These are phyloP conservation scores for Cynodonichthys magdalenae DNA, from an alignment of 2,797 vertebrate species.

Conservation along the genomic window DNA sequence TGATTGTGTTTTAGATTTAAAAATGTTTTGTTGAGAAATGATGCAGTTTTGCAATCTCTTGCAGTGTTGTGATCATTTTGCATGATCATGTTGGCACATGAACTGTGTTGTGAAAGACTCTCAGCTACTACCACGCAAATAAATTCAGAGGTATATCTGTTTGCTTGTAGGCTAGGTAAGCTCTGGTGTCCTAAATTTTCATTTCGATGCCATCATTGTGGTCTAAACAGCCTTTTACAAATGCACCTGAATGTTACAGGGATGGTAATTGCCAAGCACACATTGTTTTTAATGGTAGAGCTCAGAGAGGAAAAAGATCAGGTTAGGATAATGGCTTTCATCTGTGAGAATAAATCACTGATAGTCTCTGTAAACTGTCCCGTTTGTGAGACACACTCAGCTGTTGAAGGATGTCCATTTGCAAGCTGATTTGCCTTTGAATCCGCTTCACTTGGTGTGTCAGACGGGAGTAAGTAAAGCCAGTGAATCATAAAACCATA, in stretches of 20 bases:
- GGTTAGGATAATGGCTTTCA: not conserved
- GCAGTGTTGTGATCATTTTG: no score
- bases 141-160: no score
- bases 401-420: conserved; percentile 27
- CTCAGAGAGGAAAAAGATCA: no score
- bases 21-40: no score
- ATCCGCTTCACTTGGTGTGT: conserved; percentile 1
- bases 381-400: conserved; percentile 13
- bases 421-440: conserved; percentile 30
- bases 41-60: no score
- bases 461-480: conserved; percentile 16
- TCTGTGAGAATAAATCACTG: not conserved
- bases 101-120: no score
- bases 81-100: no score
- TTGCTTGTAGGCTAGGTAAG: no score
- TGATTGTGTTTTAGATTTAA: no score
- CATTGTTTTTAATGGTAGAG: not conserved
- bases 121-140: no score
- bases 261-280: not conserved
- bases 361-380: not conserved
- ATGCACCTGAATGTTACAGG: not conserved
- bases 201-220: no score
- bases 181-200: no score
- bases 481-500: conserved; percentile 59
- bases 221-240: not conserved